Evolutionary conservation across 2,888 invertebrate species (phyloP).

Genomic region (Blera fallax): DNA sequence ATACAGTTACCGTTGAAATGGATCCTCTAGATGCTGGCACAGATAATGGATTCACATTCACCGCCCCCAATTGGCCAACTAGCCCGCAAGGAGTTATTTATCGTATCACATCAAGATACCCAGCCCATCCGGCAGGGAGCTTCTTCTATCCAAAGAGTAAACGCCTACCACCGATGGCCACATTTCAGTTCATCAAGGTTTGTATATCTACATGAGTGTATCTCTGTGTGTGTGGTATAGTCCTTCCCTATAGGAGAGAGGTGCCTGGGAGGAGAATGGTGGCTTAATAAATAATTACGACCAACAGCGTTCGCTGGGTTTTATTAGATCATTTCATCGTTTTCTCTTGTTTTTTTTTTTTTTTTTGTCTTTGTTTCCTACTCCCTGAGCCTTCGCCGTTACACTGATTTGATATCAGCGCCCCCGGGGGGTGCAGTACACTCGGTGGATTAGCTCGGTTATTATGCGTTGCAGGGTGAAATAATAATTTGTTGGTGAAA

Average conservation of each 20-base stretch:
- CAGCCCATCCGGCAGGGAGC: slow-evolving; percentile 95
- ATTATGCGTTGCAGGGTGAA: slow-evolving; percentile 32
- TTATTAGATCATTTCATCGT: slow-evolving; percentile 64
- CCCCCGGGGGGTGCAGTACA: slow-evolving; percentile 1
- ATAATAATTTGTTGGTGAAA: slow-evolving; percentile 46
- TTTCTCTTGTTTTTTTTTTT: neutral
- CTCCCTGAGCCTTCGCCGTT: neutral
- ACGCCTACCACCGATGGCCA: slow-evolving; percentile 93
- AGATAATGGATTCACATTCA: slow-evolving; percentile 97
- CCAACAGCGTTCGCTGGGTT: slow-evolving; percentile 56
- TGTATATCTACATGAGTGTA: slow-evolving; percentile 73
- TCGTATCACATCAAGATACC: slow-evolving; percentile 93
- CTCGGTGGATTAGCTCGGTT: slow-evolving; percentile 50
- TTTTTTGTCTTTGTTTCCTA: neutral
- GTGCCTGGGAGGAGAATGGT: no score
- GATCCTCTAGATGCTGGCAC: slow-evolving; percentile 96
- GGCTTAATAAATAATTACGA: slow-evolving; percentile 66
- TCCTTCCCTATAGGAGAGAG: no score
- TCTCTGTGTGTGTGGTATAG: neutral
- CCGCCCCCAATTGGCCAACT: slow-evolving; percentile 97
- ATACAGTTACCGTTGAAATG: slow-evolving; percentile 94
- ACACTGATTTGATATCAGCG: slow-evolving; percentile 24
- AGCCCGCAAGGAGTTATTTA: slow-evolving; percentile 94
- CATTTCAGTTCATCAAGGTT: slow-evolving; percentile 95
- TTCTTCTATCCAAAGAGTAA: slow-evolving; percentile 96